Base-by-base conservation (phyloP, 2,113 vertebrate species). In the Chlorodrepanis virens region DNA sequence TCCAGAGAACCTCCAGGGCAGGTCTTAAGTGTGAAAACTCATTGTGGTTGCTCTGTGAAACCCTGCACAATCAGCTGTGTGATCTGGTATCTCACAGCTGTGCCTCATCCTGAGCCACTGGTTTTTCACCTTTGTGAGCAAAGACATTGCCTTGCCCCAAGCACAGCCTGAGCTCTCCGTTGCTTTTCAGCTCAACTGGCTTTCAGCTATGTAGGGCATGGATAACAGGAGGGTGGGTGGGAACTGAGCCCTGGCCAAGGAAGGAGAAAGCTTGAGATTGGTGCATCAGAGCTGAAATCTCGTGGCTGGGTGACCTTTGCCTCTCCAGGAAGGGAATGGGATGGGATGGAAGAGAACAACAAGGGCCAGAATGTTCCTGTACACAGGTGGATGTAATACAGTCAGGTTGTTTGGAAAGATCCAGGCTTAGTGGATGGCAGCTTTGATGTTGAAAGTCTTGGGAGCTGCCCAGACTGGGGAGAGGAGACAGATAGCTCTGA, bases 71-170 rank as follows among this genome's bases (percentile, higher is more conserved):
- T 31, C 3, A 3, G 13, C 45, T 53, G 42, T 11, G 10, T 0
- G 0, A 53, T 40, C 45, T 65, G 25, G 3, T 31, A 18, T 8
- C 65, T 69, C 33, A 52, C 6, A 18, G 18, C 42, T 0, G 0
- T 19, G 28, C 37, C 45, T 53, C 2, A 2, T 53, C 50, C 31
- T 0, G 2, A 70, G 60, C 11, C 29, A 54, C 39, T 3, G 1
- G 1, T 44, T 87, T 71, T 60, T 52, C 54, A 14, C 27, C 29
- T 81, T 29, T 7, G 7, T 9, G 9, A 45, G 27, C 12, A 65
- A 67, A 29, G 1, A 0, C 0, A 0, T 14, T 31, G 21, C 37
- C 61, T 52, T 80, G 37, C 50, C 77, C 37, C 59, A 65, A 56
- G 20, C 6, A 5, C 19, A 68, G 13, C 20, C 31, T 1, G 5